Evolutionary conservation across 2,888 invertebrate species (phyloP), one percentile per base, ranked within the genome.

Genomic region (Oligia latruncula): DNA sequence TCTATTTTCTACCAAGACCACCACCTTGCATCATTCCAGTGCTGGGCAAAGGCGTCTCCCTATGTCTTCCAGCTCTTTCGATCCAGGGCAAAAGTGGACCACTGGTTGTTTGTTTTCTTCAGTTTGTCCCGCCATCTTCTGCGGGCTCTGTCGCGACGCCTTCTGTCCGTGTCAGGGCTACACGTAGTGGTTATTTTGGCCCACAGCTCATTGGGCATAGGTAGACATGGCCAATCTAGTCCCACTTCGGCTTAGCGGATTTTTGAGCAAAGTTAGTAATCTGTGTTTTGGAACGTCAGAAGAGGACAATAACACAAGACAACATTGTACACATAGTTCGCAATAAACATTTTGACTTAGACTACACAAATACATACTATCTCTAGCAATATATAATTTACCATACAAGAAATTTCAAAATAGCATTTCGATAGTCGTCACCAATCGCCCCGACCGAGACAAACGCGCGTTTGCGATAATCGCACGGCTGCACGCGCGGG

Each of bases 381-480:
- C n/a, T 23, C 13, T 23, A 77, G 8, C 43, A 55, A 65, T 46
- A 78, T n/a, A 78, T 78, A 11, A 46, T 46, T 77, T 46, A 35
- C 17, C 35, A 46, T 65, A 46, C 15, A 58, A 66, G 35, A n/a
- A 65, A 78, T 66, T 35, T 77, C n/a, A 46, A 46, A 77, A 78
- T 78, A 78, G 55, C 35, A 40, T 49, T 76, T 58, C 46, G 52
- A 77, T 82, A 75, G 64, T 74, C 60, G 58, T 73, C 52, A 78
- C 75, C 58, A 78, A 76, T 73, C 68, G 66, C 68, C 3, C 40
- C 58, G 74, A 89, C 83, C 87, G 87, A 86, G 86, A 84, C 88
- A 86, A 89, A 89, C 81, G 87, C 81, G 83, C 72, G 77, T 80
- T 1, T 72, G 85, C 86, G 87, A 89, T 90, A 91, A 92, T 89